Percentiles rank a stretch among this genome's conserved stretches.
These are phyloP conservation scores for Agrotis segetum DNA, from an alignment of 2,888 invertebrate species.

Conservation along the genomic window DNA sequence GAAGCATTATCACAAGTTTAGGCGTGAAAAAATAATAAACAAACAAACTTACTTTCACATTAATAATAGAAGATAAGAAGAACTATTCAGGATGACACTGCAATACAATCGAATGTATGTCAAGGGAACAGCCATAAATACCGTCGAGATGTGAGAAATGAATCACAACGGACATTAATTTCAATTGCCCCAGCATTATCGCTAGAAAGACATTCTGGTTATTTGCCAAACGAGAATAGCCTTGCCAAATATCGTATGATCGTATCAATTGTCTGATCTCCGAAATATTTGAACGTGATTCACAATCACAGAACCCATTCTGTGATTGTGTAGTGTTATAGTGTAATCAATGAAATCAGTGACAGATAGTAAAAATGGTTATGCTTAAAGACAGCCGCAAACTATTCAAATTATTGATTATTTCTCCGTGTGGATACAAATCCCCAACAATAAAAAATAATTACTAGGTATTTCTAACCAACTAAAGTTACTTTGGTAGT, in stretches of 20 bases:
- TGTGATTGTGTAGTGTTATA: not conserved
- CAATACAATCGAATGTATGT: constrained; percentile 27
- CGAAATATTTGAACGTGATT: constrained; percentile 8
- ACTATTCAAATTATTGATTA: too few relatives aligned
- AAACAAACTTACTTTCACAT: too few relatives aligned
- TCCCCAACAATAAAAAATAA: too few relatives aligned
- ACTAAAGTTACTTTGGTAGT: not conserved
- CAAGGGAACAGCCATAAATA: constrained; percentile 19
- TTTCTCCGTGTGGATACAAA: too few relatives aligned
- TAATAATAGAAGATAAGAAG: too few relatives aligned
- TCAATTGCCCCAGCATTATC: constrained; percentile 57
- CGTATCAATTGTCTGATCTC: constrained; percentile 53
- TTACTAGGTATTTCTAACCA: not conserved
- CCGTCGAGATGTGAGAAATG: constrained; percentile 38
- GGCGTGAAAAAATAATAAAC: too few relatives aligned
- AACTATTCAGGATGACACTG: not conserved
- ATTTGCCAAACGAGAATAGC: constrained; percentile 60
- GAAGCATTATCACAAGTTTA: too few relatives aligned
- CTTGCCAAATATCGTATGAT: constrained; percentile 52
- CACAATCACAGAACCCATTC: not conserved
- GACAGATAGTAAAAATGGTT: too few relatives aligned
- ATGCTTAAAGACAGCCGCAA: too few relatives aligned
- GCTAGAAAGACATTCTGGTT: constrained; percentile 55
- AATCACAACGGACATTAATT: constrained; percentile 46
- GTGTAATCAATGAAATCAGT: too few relatives aligned